phyloP scores from a whole-genome alignment of 2,113 vertebrate species.

The Channa maculata region DNA sequence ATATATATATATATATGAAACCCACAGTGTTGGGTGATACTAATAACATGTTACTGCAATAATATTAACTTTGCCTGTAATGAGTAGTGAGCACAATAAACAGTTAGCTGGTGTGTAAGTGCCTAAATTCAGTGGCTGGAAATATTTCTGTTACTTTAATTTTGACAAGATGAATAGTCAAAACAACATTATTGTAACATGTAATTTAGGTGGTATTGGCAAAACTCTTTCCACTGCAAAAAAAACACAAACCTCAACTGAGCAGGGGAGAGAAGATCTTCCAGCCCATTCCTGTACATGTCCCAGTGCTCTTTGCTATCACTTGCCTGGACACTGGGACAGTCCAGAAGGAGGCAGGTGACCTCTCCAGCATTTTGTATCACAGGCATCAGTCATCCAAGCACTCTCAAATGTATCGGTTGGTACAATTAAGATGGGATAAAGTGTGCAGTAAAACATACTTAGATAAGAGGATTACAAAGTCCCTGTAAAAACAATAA shows the following conservation, averaged over 20 bases:
- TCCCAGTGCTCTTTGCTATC: conserved; percentile 26
- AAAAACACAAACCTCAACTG: background rate
- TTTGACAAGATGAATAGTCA: too few species aligned
- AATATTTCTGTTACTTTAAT: too few species aligned
- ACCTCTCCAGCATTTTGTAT: background rate
- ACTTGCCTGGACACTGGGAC: conserved; percentile 1
- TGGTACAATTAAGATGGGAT: background rate
- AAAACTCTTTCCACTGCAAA: too few species aligned
- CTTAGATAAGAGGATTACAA: background rate
- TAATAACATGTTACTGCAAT: too few species aligned
- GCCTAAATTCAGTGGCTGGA: too few species aligned
- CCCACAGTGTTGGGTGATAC: too few species aligned
- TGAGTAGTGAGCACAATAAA: too few species aligned
- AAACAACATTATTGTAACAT: too few species aligned
- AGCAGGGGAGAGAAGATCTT: conserved; percentile 3
- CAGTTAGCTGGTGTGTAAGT: too few species aligned
- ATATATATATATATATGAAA: too few species aligned
- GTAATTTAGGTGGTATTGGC: too few species aligned
- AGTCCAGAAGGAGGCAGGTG: conserved; percentile 28
- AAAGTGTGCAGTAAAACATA: background rate
- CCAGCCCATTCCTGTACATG: conserved; percentile 12
- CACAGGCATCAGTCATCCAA: conserved; percentile 16
- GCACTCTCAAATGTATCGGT: background rate
- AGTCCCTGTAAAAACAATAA: background rate
- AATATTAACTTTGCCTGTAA: too few species aligned